Base-by-base conservation (phyloP, 1,140 invertebrate genomes). In the Drosophila erecta region DNA sequence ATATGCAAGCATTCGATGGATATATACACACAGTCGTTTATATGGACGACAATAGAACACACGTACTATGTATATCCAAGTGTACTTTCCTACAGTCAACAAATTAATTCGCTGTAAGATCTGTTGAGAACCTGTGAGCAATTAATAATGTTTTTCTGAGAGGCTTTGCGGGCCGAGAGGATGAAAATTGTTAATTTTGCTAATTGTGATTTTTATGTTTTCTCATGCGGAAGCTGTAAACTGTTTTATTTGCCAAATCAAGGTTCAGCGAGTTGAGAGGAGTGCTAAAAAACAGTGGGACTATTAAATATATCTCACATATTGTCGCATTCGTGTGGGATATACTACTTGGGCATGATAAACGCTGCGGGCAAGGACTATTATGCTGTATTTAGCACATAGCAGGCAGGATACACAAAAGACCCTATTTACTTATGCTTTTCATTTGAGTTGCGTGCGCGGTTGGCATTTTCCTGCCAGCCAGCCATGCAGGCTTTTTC, bases 91-190 rank as follows among this genome's bases (percentile, higher is more conserved):
- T 70, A 40, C 27, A 70, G 67, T 70, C 41, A 71, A 71, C 67
- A 70, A 69, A 71, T 70, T 71, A 71, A 70, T 71, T 71, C 51
- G 64, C 24, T 57, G 67, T 71, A 71, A 49, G 65, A 57, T 49
- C 43, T 57, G 41, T 70, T 30, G 44, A 49, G 43, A 69, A 70
- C 51, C 43, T 71, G 41, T 14, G 27, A 30, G 67, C 43, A 70
- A 70, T 71, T 57, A 70, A 70, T 70, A 70, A 47, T 69, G 64
- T 70, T 70, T 40, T 56, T 12, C 22, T 10, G 41, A 40, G 27
- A 40, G 33, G 22, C 35, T 65, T 7, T 33, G 47, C 40, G 20
- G 40, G 15, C 4, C 12, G 35, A 27, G 27, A 20, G 38, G 24
- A 6, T 40, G 62, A 20, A 41, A 47, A 40, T 47, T 70, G 17